Evolutionary conservation across 2,888 invertebrate species (phyloP), one percentile per base, ranked within the genome.

Genomic region (Lithodes maja): DNA sequence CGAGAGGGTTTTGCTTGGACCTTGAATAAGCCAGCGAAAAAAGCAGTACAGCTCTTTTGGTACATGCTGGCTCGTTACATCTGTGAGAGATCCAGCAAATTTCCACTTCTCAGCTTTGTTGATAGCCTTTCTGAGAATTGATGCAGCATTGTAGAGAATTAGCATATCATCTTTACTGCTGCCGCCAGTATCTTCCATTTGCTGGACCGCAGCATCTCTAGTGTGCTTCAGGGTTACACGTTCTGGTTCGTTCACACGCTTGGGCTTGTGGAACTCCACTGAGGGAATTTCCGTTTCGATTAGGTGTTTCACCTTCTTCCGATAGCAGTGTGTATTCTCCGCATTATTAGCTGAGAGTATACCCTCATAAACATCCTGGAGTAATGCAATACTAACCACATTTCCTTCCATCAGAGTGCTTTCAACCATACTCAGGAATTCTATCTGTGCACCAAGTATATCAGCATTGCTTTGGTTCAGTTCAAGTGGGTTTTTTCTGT

Each of bases 31-130:
- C 74, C 74, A 74, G 7, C 74, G 3, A 15, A 17, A 74, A 74
- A 74, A 17, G 33, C 74, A 9, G n/a, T 74, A 74, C 3, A 74
- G 74, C n/a, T 17, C 74, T 15, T 74, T 74, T 74, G 74, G 74
- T n/a, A 74, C 3, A 15, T 74, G 74, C 3, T 74, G 7, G 3
- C n/a, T n/a, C n/a, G n/a, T 74, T 17, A 74, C 33, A 74, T 74
- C 74, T 9, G 3, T n/a, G 3, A 74, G n/a, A 9, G 74, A 74
- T 9, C 74, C 33, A 17, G n/a, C n/a, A 15, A 74, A 74, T 74
- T 15, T 15, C 74, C 74, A 74, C 3, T 3, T 9, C 74, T 17
- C n/a, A 74, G 3, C 3, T 15, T 17, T 74, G n/a, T 74, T 17
- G 3, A 74, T 74, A 9, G 33, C 33, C 33, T 74, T 17, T 74